Base-by-base conservation (phyloP, 2,888 invertebrate species). In the Ecliptopera silaceata region DNA sequence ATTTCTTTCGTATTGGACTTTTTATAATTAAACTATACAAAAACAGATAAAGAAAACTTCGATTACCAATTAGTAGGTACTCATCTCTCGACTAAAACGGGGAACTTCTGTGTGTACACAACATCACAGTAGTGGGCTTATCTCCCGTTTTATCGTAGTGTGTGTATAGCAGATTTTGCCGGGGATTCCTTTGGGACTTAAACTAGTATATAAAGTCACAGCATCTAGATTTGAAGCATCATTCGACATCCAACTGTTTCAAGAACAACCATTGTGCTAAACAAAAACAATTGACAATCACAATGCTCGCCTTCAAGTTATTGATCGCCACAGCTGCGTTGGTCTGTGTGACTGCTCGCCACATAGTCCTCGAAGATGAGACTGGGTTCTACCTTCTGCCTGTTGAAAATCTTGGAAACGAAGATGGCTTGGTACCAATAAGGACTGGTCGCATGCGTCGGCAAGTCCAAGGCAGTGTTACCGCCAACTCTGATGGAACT, bases 401-500 rank as follows among this genome's bases (percentile, higher is more conserved):
- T 38, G n/a, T 55, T 22, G 44, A 55, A 20, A 49, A 26, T 12
- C 4, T 42, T 17, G 32, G 32, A 8, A 26, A 6, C 26, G 26
- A 26, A 13, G 46, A 41, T 17, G 32, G 44, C 2, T 29, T 45
- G 13, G 41, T 46, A 10, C 53, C 53, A 11, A 31, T n/a, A 13
- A 44, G 52, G 32, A 22, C 36, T 22, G 57, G 39, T 32, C 56
- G 74, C 42, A 47, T 58, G 2, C 63, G 74, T 2, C 65, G 76
- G 0, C 74, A 76, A 42, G 36, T 60, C 0, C 68, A 69, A 6
- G 74, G 74, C 3, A 68, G 62, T 26, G 2, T 65, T n/a, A 53
- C 54, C 1, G 3, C 56, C n/a, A 77, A 77, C 62, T 68, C 71
- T 0, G 76, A 79, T 42, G 67, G 67, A 1, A 69, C 66, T 12